Conservation (phyloP, 2,888 invertebrate species). For the Folsomia candida region DNA sequence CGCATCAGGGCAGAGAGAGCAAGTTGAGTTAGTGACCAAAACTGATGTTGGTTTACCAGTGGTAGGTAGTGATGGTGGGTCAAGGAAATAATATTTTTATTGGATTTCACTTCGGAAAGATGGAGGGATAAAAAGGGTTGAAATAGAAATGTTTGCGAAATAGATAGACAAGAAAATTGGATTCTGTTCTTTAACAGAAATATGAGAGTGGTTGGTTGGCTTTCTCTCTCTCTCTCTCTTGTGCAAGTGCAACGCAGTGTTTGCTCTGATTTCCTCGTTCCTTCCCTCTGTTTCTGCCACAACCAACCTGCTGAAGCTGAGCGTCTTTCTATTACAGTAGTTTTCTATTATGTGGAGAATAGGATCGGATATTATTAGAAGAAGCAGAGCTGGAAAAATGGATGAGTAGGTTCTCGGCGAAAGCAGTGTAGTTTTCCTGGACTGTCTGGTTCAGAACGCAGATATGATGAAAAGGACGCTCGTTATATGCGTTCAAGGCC, state of each 20-base stretch:
- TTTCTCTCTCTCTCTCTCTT: background rate
- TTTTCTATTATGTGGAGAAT: background rate
- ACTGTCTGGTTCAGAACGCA: background rate
- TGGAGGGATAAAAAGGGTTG: background rate
- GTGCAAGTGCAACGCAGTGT: no score
- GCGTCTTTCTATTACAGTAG: background rate
- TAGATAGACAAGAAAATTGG: conserved; percentile 8
- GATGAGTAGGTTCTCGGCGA: background rate
- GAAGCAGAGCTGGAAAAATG: background rate
- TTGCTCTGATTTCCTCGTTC: background rate
- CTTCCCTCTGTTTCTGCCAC: background rate
- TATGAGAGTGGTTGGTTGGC: background rate
- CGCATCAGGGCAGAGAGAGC: background rate
- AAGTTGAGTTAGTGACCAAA: background rate
- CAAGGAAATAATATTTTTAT: conserved; percentile 7
- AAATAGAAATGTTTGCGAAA: conserved; percentile 8
- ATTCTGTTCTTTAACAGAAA: conserved; percentile 5
- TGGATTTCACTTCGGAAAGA: background rate
- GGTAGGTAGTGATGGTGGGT: background rate
- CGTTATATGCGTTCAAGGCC: background rate
- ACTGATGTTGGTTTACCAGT: background rate
- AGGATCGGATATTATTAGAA: background rate
- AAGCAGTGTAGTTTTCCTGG: background rate
- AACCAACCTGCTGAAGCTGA: no score
- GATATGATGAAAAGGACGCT: background rate